These are phyloP conservation scores for Magallana ariakensis DNA, from an alignment of 1,140 invertebrate genomes.

Conservation along the genomic window DNA sequence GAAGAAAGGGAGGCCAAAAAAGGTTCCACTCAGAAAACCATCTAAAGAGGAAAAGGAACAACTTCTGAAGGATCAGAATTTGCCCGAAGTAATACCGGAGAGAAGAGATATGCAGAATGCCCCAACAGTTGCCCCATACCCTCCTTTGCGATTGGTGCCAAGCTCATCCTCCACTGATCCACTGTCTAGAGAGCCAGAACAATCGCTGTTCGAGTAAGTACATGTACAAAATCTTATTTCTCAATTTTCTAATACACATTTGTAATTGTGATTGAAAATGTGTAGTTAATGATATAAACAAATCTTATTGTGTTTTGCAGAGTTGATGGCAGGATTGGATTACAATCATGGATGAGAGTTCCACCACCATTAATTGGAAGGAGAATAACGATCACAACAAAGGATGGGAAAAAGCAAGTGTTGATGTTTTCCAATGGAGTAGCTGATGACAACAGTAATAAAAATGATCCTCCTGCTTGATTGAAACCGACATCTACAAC, in stretches of 20 bases:
- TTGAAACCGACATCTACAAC: neutral
- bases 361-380: slow-evolving; percentile 14
- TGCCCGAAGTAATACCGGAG: neutral
- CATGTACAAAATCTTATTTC: neutral
- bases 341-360: slow-evolving; percentile 2
- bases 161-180: neutral
- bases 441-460: neutral
- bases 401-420: neutral
- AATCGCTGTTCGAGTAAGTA: neutral
- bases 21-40: slow-evolving; percentile 3
- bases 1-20: slow-evolving; percentile 36
- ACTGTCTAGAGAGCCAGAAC: neutral
- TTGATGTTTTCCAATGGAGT: neutral
- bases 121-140: slow-evolving; percentile 7
- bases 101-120: neutral
- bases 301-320: slow-evolving; percentile 2
- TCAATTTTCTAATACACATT: neutral
- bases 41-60: neutral
- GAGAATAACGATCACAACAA: neutral
- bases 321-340: neutral
- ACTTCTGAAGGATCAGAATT: neutral
- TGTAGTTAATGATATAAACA: neutral
- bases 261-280: neutral
- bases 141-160: neutral
- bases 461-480: neutral